Evolutionary conservation across 2,888 invertebrate genomes (phyloP), one percentile per base, ranked within the genome.

Genomic region (Carcina quercana): DNA sequence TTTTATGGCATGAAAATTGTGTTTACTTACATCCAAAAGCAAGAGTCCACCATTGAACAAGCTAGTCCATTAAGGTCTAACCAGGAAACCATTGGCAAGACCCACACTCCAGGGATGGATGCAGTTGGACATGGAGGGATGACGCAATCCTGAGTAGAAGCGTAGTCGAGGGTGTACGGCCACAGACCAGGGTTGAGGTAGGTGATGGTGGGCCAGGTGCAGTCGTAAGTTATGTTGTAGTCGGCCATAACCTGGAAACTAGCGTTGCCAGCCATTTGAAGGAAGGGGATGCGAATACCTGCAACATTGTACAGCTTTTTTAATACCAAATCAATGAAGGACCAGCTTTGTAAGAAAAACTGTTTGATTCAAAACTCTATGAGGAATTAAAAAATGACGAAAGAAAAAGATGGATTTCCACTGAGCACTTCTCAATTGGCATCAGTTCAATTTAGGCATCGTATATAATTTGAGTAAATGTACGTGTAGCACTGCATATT

Each of bases 91-190:
- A 92, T 88, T 1, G 92, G 92, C 0, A 87, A 52, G 1, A 89
- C 86, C 91, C 91, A 92, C 22, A 86, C 60, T 0, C 88, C 88
- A 6, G 87, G 85, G 47, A 86, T 75, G 0, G 86, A 69, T 1
- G 86, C 82, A 1, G 61, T 69, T 1, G 90, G 89, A 51, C 90
- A 91, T 0, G 82, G 79, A 0, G 68, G 74, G 8, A 86, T 72
- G 5, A 64, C 48, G 35, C 90, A 90, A 35, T 87, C 86, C 55
- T 89, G 87, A 10, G 42, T 76, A 0, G 86, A 82, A 1, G 59
- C 55, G 43, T 86, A 88, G 50, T 92, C 87, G 32, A 91, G 57
- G 1, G 90, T 91, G 59, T 91, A 92, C 0, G 92, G 92, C 87
- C 88, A 91, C 1, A 88, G 56, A 11, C 84, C 86, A 15, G 83